Base-by-base conservation (phyloP, 1,140 invertebrate species). In the Meloidogyne chitwoodi region DNA sequence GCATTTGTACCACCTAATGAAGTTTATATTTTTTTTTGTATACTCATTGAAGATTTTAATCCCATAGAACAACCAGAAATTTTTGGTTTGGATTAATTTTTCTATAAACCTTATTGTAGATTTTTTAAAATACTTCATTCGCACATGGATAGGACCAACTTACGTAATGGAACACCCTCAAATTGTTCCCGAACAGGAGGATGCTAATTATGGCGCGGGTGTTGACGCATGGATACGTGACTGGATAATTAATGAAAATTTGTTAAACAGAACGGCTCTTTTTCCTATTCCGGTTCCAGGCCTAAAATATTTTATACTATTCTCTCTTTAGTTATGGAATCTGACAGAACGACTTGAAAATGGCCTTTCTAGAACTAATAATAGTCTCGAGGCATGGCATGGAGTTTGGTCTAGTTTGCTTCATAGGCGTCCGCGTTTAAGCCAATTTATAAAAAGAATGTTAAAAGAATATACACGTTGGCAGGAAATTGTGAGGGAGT, bases 221-320 rank as follows among this genome's bases (percentile, higher is more conserved):
- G 29, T 29, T 27, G 68, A 71, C 41, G 41, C 27, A 11, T 71
- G 68, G 68, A 16, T 71, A 16, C 14, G 68, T 5, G 41, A 14
- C 16, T 71, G 68, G 68, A 71, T 71, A 41, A 34, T 19, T 12
- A 12, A 63, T 26, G 68, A 71, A 71, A 71, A 61, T 71, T 48
- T 61, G 14, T 2, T 6, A 38, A 27, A 48, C 16, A 29, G 68
- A 12, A 71, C 27, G 48, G 68, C 68, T 8, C 27, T 71, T 11
- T 71, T 71, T 71, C 68, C 68, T 6, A 71, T 71, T 24, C 41
- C 48, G 68, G 68, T 24, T 31, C 41, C 41, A n/a, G n/a, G 41
- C 5, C 27, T 44, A 34, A 44, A 44, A 24, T 69, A 44, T 0
- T 34, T 29, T 48, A 10, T 4, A 56, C 29, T 70, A 22, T 10